phyloP scores from a whole-genome alignment of 2,797 vertebrate species.

The Taeniopygia guttata region DNA sequence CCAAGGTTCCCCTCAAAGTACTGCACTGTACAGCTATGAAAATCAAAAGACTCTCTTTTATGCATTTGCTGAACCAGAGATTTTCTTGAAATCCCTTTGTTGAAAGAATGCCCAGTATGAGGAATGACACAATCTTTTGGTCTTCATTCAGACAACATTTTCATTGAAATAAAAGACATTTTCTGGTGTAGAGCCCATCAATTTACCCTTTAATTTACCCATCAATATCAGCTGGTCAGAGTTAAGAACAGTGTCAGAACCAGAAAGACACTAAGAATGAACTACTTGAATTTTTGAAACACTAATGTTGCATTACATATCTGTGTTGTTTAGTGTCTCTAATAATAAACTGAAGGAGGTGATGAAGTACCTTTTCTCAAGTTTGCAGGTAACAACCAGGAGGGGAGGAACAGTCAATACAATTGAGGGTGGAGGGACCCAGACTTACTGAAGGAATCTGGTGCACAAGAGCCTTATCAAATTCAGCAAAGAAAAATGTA shows the following conservation, averaged over 20 bases:
- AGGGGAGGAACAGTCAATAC: not conserved
- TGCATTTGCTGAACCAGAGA: not conserved
- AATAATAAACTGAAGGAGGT: not conserved
- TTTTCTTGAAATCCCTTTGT: constrained; percentile 24
- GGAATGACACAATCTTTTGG: not conserved
- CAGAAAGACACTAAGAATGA: not conserved
- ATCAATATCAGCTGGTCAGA: no score
- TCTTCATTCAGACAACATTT: not conserved
- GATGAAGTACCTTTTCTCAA: not conserved
- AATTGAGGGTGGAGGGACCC: not conserved
- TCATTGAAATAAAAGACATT: not conserved
- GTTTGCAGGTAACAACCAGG: not conserved
- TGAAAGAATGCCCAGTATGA: not conserved
- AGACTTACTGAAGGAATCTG: not conserved
- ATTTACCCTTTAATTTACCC: not conserved
- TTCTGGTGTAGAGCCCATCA: not conserved
- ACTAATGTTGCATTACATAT: not conserved
- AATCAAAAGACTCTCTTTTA: not conserved
- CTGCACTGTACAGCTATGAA: not conserved
- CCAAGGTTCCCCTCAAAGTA: not conserved
- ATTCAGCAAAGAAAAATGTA: not conserved
- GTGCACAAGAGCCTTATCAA: not conserved
- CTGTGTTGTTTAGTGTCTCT: not conserved
- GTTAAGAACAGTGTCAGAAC: not conserved
- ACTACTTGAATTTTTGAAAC: not conserved